Base-by-base conservation (phyloP, 2,888 invertebrate species). In the Tipula helvola region DNA sequence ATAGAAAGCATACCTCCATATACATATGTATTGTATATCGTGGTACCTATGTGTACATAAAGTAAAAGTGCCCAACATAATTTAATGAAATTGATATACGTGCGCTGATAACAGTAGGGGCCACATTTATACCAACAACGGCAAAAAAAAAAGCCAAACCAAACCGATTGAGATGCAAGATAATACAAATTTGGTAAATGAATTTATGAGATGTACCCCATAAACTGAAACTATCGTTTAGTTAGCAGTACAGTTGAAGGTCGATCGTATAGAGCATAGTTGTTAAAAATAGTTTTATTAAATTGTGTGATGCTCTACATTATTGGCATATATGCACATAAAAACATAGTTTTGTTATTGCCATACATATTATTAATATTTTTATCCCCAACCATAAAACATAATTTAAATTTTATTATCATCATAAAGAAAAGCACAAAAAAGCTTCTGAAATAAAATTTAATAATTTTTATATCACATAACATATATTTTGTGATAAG, bases 341-440 rank as follows among this genome's bases (percentile, higher is more conserved):
- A n/a, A n/a, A n/a, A n/a, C n/a, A n/a, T 18, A 18, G 18, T 18
- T 18, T 28, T 71, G 28, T 71, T 28, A 28, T 71, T 71, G 18
- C 13, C 71, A 10, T 71, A 71, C 71, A 71, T 71, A n/a, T 52
- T 52, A 16, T 16, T 52, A n/a, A n/a, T n/a, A 10, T 44, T 16
- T 52, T 52, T 10, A 28, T 71, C 71, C 12, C 71, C 10, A 28
- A 28, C 18, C 71, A 71, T 71, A 71, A 71, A 71, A 71, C 28
- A 71, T 71, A 71, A 71, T 71, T 71, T 71, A 71, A 71, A 71
- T 71, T 71, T 71, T 71, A 71, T 71, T 71, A 71, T 71, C 71
- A 28, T 71, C 71, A 28, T 71, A 71, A 71, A 71, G n/a, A 39
- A 52, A 71, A 71, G 71, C 71, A 71, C 71, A 71, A 71, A 71